Evolutionary conservation across 2,888 invertebrate genomes (phyloP), one percentile per base, ranked within the genome.

Genomic region (Pristionchus arcanus): DNA sequence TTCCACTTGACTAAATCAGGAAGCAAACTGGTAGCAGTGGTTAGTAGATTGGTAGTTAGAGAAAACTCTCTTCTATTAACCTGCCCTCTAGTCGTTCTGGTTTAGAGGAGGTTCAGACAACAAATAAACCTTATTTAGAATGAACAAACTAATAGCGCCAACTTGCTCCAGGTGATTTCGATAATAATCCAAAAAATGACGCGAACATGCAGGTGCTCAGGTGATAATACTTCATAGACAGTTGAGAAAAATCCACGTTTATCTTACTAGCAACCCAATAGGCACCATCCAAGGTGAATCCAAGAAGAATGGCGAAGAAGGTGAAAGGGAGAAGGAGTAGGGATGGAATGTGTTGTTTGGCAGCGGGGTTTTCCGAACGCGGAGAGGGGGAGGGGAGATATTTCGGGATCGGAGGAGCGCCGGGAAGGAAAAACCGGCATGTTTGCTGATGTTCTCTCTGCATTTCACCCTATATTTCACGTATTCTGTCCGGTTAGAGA

Each of bases 311-410:
- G 34, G 81, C 34, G 34, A 28, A 31, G 59, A 31, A 59, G 55
- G 59, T n/a, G 85, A 31, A 28, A 85, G 19, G n/a, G 63, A 84
- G 84, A 59, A 42, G 59, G 84, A 59, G 55, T 53, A 53, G 16
- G 49, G 21, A 37, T 21, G 49, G 59, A 84, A 59, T 84, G 84
- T 81, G 81, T 81, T 81, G 81, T 42, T 74, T 74, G 74, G 74
- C 68, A 68, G 77, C 28, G 37, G 59, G 25, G 84, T 59, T 84
- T 84, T 59, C 84, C 34, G 84, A 84, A 63, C 55, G 59, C 4
- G 81, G 84, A 34, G 59, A 19, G 31, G n/a, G 31, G 31, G 16
- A 25, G 19, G 31, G n/a, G 81, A 31, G 84, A 84, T 59, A 59
- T 59, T 59, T 84, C 55, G 84, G 59, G 84, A 84, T 55, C 25